Evolutionary conservation across 2,888 invertebrate genomes (phyloP), one percentile per base, ranked within the genome.

Genomic region (Chironomus riparius): DNA sequence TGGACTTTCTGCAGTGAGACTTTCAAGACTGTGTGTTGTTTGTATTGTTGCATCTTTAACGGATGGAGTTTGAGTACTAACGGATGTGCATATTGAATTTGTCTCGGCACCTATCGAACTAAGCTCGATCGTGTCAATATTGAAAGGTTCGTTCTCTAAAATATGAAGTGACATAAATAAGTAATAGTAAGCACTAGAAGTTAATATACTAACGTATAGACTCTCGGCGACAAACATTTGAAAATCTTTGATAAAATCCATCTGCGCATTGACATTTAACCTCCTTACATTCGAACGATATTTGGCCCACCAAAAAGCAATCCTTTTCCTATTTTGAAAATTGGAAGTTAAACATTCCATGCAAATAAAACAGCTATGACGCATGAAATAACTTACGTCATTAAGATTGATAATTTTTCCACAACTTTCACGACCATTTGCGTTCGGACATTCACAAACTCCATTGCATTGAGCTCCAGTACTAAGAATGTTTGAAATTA

Each of bases 371-470:
- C n/a, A n/a, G n/a, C n/a, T n/a, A 5, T 28, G 28, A 28, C 28
- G 28, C 28, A 28, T 28, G 3, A 4, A 24, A 24, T 38, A 10
- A 10, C 38, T 38, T 38, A 38, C 38, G 38, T 81, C 80, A 78
- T 80, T 80, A 74, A 84, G 80, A 79, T 80, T 80, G 76, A 82
- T 82, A 78, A 83, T 77, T 79, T 79, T 80, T 78, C 82, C 80
- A 80, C 84, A 84, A 5, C 22, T 65, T 13, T 65, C 65, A 79
- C 82, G 81, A 78, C 84, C 83, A 77, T 80, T 80, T 79, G 81
- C 83, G 80, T 83, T 82, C 79, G 81, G 81, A 80, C 84, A 84
- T 81, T 81, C 81, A 81, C 84, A 84, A 81, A 82, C 81, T 81
- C 83, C 82, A 80, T 82, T 82, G 47, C 68, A 80, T 81, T 79